Evolutionary conservation across 2,113 vertebrate species (phyloP).

Genomic region (Mellivora capensis): DNA sequence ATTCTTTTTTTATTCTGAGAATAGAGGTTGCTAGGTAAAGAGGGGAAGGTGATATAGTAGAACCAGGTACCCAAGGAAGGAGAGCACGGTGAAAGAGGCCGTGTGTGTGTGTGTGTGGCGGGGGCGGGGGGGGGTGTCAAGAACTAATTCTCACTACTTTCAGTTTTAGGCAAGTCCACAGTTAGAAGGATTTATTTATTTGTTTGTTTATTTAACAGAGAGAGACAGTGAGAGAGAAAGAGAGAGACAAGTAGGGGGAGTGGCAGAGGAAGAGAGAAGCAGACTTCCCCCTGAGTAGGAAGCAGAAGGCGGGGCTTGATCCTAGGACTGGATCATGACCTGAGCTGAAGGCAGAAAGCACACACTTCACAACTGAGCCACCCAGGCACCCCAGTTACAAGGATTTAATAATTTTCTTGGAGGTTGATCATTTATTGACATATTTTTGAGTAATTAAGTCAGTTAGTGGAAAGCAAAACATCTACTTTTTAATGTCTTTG

Average conservation of each 20-base stretch:
- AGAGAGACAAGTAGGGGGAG: too few species aligned
- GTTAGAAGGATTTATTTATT: background rate
- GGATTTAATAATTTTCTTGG: background rate
- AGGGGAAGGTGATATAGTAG: background rate
- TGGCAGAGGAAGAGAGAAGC: too few species aligned
- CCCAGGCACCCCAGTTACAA: background rate
- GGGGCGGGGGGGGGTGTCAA: background rate
- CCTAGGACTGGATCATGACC: too few species aligned
- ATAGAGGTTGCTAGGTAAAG: background rate
- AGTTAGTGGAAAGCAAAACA: background rate
- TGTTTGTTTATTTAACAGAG: too few species aligned
- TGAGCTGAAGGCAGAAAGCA: too few species aligned
- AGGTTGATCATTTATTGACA: background rate
- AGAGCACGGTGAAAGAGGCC: background rate
- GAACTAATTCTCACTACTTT: background rate
- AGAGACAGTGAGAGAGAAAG: too few species aligned
- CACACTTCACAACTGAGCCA: too few species aligned
- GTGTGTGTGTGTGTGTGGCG: too few species aligned
- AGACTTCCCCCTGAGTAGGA: too few species aligned
- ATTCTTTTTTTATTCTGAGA: background rate
- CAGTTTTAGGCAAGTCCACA: background rate
- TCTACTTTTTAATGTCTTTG: background rate
- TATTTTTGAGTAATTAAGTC: background rate
- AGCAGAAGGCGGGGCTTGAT: too few species aligned
- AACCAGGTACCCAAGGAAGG: background rate